phyloP scores from a whole-genome alignment of 2,113 vertebrate species.

The Mormyrus lacerda region DNA sequence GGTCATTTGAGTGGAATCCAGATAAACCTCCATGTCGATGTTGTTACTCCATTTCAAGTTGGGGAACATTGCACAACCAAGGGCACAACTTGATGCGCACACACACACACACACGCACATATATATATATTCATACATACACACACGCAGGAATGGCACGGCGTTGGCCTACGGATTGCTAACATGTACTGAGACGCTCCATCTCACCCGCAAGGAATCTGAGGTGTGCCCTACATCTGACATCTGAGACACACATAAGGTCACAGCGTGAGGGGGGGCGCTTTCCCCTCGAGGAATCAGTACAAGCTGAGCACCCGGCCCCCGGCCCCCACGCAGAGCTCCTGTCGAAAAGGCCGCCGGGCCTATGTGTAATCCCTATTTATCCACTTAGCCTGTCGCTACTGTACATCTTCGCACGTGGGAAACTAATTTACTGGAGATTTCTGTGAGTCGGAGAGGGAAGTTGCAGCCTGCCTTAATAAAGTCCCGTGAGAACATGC shows the following conservation, averaged over 20 bases:
- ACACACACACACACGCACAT: no score
- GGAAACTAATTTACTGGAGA: not conserved
- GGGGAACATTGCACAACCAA: no score
- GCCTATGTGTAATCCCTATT: not conserved
- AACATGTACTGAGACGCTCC: not conserved
- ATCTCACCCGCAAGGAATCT: not conserved
- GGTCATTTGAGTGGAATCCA: no score
- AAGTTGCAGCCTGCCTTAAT: not conserved
- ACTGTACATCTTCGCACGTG: not conserved
- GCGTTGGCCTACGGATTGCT: not conserved
- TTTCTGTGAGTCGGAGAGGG: not conserved
- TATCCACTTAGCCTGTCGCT: constrained; percentile 2
- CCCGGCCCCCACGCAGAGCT: not conserved
- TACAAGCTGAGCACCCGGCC: not conserved
- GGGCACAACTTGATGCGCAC: no score
- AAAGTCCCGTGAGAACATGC: not conserved
- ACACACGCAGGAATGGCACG: not conserved
- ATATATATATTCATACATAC: no score
- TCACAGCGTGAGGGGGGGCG: not conserved
- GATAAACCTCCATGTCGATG: no score
- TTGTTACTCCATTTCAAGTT: no score
- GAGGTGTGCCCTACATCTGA: not conserved
- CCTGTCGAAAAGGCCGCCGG: not conserved
- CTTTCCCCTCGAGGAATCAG: not conserved
- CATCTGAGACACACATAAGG: not conserved